Percentiles rank a stretch among this genome's conserved stretches.
Evolutionary conservation across 2,797 vertebrate species (phyloP).

Genomic region (Typhlichthys subterraneus): DNA sequence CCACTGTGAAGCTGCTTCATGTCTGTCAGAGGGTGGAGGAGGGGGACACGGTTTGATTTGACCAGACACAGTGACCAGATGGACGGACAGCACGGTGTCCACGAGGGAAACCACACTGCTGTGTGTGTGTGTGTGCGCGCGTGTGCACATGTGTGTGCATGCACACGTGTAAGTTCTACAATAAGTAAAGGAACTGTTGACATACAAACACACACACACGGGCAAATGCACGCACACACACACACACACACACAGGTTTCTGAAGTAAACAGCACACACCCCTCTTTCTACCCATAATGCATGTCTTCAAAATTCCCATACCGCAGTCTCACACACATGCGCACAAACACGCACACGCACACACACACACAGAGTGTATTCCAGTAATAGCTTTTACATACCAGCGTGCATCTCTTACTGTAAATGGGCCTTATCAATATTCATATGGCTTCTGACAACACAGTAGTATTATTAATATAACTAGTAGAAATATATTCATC

Average conservation of each 20-base stretch:
- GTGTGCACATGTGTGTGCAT: neutral
- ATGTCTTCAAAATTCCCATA: constrained; percentile 41
- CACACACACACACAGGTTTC: constrained; percentile 4
- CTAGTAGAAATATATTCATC: neutral
- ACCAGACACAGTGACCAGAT: neutral
- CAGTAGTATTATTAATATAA: neutral
- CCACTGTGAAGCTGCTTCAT: no score
- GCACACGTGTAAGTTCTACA: constrained; percentile 1
- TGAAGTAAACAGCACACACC: constrained; percentile 49
- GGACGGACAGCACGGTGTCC: constrained; percentile 2
- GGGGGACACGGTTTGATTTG: no score
- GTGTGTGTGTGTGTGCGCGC: neutral
- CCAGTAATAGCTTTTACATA: constrained; percentile 38
- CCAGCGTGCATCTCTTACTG: neutral
- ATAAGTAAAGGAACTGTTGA: neutral
- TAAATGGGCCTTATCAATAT: neutral
- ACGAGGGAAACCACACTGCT: neutral
- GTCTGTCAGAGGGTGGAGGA: no score
- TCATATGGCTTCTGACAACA: neutral
- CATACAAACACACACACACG: neutral
- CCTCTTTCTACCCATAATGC: constrained; percentile 45
- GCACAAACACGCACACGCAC: constrained; percentile 12
- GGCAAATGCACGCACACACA: neutral
- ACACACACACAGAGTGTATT: constrained; percentile 17
- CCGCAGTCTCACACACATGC: neutral